Evolutionary conservation across 1,140 invertebrate species (phyloP).

Genomic region (Drosophila pachea): DNA sequence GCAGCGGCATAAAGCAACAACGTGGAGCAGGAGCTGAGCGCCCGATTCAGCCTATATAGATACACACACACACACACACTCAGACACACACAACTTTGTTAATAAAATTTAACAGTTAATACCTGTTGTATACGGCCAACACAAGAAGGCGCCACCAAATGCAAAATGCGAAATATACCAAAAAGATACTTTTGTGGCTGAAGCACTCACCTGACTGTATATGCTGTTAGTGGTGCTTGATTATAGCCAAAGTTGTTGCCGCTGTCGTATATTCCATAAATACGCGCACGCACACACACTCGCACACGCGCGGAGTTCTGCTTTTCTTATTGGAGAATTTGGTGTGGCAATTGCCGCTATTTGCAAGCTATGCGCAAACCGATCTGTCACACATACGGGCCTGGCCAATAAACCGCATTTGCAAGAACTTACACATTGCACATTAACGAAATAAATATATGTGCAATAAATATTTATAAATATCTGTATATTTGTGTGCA

Average conservation of each 20-base stretch:
- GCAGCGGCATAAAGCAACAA: slow-evolving; percentile 49
- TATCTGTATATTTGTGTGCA: slow-evolving; percentile 1
- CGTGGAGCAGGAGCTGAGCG: slow-evolving; percentile 54
- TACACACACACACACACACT: slow-evolving; percentile 33
- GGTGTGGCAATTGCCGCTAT: slow-evolving; percentile 27
- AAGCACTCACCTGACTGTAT: slow-evolving; percentile 48
- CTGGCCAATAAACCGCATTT: slow-evolving; percentile 50
- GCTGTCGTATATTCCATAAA: slow-evolving; percentile 55
- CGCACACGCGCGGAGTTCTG: slow-evolving; percentile 21
- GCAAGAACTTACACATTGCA: slow-evolving; percentile 63
- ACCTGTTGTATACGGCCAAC: slow-evolving; percentile 55
- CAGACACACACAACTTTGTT: slow-evolving; percentile 27
- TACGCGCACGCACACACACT: slow-evolving; percentile 32
- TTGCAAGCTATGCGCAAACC: slow-evolving; percentile 48
- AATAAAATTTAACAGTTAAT: slow-evolving; percentile 75
- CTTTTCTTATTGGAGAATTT: slow-evolving; percentile 50
- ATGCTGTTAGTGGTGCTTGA: slow-evolving; percentile 10
- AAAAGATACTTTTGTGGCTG: slow-evolving; percentile 26
- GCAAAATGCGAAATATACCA: slow-evolving; percentile 18
- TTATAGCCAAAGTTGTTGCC: slow-evolving; percentile 7
- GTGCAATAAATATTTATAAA: slow-evolving; percentile 17
- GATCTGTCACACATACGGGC: slow-evolving; percentile 49
- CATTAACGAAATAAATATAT: slow-evolving; percentile 35
- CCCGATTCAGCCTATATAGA: slow-evolving; percentile 38
- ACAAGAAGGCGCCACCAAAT: slow-evolving; percentile 27